Percentiles rank a stretch among this genome's conserved stretches.
These are phyloP conservation scores for Synergus itoensis DNA, from an alignment of 2,888 invertebrate genomes.

Conservation along the genomic window DNA sequence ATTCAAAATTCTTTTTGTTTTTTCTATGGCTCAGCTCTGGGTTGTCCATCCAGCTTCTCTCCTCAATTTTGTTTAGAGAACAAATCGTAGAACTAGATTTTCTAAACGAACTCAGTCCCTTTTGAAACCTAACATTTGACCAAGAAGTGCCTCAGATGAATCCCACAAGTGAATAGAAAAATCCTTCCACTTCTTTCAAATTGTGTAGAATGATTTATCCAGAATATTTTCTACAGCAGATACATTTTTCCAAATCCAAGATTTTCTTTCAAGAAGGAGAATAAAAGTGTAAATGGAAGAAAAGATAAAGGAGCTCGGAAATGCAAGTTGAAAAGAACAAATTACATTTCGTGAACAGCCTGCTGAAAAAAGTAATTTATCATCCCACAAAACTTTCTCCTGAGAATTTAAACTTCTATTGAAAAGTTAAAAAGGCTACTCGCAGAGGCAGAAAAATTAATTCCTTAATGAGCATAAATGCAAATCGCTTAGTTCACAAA, in stretches of 20 bases:
- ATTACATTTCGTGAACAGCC: not conserved
- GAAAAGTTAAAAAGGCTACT: not conserved
- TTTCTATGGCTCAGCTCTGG: not conserved
- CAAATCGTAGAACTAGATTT: not conserved
- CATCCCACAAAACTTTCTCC: not conserved
- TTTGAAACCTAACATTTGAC: too few species aligned
- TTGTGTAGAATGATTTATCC: not conserved
- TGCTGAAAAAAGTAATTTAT: not conserved
- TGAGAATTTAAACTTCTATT: not conserved
- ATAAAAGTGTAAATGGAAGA: not conserved
- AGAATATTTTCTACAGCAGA: conserved; percentile 8
- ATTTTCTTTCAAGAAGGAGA: not conserved
- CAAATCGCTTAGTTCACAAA: not conserved
- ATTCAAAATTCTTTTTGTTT: conserved; percentile 32
- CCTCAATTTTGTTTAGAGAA: not conserved
- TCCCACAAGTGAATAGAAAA: not conserved
- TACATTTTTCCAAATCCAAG: conserved; percentile 9
- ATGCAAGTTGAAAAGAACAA: not conserved
- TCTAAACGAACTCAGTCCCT: not conserved
- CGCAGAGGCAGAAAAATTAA: not conserved
- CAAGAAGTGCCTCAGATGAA: not conserved
- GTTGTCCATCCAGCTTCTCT: conserved; percentile 1
- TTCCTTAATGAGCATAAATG: not conserved
- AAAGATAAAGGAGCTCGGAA: not conserved
- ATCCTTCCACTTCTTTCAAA: too few species aligned